Percentiles rank a stretch among this genome's conserved stretches.
phyloP scores from a whole-genome alignment of 2,888 invertebrate genomes.

The Caenorhabditis zanzibari region DNA sequence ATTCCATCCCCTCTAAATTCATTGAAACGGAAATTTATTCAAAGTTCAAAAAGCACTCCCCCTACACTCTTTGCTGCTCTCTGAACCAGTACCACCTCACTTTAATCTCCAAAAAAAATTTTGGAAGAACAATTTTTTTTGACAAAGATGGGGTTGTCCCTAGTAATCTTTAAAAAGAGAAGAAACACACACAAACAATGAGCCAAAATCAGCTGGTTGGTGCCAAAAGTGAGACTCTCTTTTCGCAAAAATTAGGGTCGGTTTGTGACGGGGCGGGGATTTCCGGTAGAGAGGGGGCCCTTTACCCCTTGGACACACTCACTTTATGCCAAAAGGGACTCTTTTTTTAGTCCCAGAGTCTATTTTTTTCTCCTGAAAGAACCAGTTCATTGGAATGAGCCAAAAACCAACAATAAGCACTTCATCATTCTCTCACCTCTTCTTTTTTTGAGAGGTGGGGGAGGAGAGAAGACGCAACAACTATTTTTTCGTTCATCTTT shows the following conservation, averaged over 20 bases:
- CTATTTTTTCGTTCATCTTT: constrained; percentile 29
- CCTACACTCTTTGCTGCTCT: constrained; percentile 33
- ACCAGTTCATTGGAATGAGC: constrained; percentile 61
- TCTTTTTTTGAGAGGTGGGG: constrained; percentile 24
- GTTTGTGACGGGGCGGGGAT: constrained; percentile 59
- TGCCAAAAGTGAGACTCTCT: constrained; percentile 1
- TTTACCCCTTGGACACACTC: too few species aligned
- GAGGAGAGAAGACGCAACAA: too few species aligned
- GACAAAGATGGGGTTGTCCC: background rate
- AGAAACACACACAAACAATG: constrained; percentile 12
- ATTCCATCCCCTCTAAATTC: background rate
- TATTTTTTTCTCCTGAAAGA: too few species aligned
- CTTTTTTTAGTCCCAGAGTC: constrained; percentile 9
- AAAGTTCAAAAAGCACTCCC: constrained; percentile 40
- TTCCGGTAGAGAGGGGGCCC: too few species aligned
- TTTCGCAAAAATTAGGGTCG: constrained; percentile 57
- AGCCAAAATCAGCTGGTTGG: constrained; percentile 37
- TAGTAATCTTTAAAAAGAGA: constrained; percentile 12
- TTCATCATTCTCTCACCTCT: constrained; percentile 38
- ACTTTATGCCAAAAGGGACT: constrained; percentile 13
- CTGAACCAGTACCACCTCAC: constrained; percentile 14
- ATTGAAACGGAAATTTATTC: constrained; percentile 23
- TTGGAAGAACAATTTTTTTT: background rate
- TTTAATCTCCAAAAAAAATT: constrained; percentile 19
- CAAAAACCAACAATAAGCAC: constrained; percentile 51